Percentiles rank a stretch among this genome's conserved stretches.
Conservation (phyloP, 2,797 vertebrate genomes). For the Lophius americanus region DNA sequence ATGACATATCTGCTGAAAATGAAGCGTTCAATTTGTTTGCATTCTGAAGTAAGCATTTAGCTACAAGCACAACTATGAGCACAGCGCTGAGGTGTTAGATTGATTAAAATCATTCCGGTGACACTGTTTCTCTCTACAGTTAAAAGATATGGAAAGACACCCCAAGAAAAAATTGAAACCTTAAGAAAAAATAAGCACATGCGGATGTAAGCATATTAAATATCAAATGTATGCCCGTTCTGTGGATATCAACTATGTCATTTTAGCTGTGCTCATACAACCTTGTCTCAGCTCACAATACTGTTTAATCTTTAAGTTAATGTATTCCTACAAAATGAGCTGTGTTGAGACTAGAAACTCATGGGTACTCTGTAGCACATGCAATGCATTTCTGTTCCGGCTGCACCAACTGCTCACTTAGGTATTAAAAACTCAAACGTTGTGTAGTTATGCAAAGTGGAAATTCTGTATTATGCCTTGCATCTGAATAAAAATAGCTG, state of each 20-base stretch:
- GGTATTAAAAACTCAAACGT: slow-evolving; percentile 13
- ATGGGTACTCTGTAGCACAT: slow-evolving; percentile 15
- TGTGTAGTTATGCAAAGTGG: slow-evolving; percentile 4
- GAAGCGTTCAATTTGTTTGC: too few relatives aligned
- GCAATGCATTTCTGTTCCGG: slow-evolving; percentile 3
- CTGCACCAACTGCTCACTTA: slow-evolving; percentile 12
- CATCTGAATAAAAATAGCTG: slow-evolving; percentile 1
- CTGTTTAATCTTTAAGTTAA: slow-evolving; percentile 9
- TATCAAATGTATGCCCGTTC: too few relatives aligned
- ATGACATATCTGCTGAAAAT: too few relatives aligned
- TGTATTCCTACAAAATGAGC: slow-evolving; percentile 19
- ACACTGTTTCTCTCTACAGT: too few relatives aligned
- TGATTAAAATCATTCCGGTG: too few relatives aligned
- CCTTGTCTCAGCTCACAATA: background rate
- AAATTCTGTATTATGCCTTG: background rate
- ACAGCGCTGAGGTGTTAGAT: too few relatives aligned
- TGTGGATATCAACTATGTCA: background rate
- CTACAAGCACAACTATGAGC: background rate
- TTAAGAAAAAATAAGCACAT: too few relatives aligned
- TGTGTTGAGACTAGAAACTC: slow-evolving; percentile 22
- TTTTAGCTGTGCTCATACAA: slow-evolving; percentile 1
- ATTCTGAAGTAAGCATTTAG: too few relatives aligned
- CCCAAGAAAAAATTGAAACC: too few relatives aligned
- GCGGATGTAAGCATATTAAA: too few relatives aligned
- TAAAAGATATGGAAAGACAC: too few relatives aligned